A percentile compares a stretch with the other conserved stretches of the same genome.
phyloP scores from a whole-genome alignment of 2,113 vertebrate species.

The Pionites leucogaster region DNA sequence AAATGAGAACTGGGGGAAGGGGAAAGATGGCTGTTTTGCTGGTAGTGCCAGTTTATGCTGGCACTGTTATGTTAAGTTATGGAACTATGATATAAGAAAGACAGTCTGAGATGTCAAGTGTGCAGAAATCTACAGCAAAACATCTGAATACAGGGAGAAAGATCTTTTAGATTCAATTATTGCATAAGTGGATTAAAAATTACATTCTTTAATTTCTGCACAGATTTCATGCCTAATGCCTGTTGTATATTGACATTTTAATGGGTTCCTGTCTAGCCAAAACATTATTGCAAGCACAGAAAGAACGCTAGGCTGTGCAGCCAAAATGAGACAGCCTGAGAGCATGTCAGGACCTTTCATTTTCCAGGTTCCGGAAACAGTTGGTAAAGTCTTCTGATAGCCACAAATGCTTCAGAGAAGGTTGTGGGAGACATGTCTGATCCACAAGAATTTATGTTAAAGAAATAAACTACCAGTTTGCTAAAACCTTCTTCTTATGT shows the following conservation, averaged over 20 bases:
- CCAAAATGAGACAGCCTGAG: not conserved
- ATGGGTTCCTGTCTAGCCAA: not conserved
- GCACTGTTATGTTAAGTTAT: not conserved
- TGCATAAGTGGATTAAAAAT: not conserved
- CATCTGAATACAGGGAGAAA: not conserved
- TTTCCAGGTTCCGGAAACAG: not conserved
- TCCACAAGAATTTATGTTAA: not conserved
- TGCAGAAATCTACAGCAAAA: not conserved
- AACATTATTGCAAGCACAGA: not conserved
- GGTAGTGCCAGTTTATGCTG: not conserved
- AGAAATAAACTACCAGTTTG: not conserved
- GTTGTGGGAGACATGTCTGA: not conserved
- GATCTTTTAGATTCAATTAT: not conserved
- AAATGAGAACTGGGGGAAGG: not conserved
- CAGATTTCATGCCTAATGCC: not conserved
- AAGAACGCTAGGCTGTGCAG: not conserved
- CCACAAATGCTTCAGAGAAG: not conserved
- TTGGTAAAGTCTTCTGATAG: not conserved
- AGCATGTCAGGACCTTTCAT: not conserved
- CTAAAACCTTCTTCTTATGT: not conserved
- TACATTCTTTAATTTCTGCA: not conserved
- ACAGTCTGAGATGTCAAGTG: not conserved
- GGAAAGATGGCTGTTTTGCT: not conserved
- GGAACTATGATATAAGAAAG: not conserved
- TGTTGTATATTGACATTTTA: not conserved